phyloP scores from a whole-genome alignment of 2,113 vertebrate species.

The Emydocephalus ijimae region DNA sequence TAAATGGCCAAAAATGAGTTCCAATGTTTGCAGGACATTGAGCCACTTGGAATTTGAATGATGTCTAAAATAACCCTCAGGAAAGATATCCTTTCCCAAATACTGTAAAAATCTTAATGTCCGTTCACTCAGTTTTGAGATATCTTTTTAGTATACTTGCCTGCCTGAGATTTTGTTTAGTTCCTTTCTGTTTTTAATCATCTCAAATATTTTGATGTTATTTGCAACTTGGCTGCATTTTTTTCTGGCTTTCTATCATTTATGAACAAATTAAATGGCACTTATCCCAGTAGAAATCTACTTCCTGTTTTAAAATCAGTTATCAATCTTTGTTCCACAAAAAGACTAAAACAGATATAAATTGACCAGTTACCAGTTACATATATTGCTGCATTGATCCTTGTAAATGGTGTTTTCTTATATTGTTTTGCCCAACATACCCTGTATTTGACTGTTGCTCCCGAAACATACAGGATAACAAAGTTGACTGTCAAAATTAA shows the following conservation, averaged over 20 bases:
- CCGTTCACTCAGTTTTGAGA: background rate
- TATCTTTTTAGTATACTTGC: background rate
- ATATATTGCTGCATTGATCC: background rate
- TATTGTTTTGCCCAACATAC: background rate
- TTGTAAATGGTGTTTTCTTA: background rate
- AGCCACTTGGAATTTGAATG: background rate
- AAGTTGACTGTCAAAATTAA: background rate
- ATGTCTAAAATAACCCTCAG: background rate
- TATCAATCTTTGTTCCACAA: background rate
- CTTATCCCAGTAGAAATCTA: background rate
- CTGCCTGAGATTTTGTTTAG: background rate
- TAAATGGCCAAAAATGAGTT: background rate
- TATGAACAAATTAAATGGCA: background rate
- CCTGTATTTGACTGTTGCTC: background rate
- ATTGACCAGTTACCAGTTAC: background rate
- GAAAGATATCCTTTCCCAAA: background rate
- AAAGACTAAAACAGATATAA: background rate
- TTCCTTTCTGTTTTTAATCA: background rate
- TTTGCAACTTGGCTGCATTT: background rate
- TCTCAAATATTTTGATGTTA: background rate
- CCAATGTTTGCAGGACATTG: background rate
- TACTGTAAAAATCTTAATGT: background rate
- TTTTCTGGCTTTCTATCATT: background rate
- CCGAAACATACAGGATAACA: background rate
- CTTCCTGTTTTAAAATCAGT: background rate